Conservation (phyloP, 2,797 vertebrate species). For the Manis pentadactyla region DNA sequence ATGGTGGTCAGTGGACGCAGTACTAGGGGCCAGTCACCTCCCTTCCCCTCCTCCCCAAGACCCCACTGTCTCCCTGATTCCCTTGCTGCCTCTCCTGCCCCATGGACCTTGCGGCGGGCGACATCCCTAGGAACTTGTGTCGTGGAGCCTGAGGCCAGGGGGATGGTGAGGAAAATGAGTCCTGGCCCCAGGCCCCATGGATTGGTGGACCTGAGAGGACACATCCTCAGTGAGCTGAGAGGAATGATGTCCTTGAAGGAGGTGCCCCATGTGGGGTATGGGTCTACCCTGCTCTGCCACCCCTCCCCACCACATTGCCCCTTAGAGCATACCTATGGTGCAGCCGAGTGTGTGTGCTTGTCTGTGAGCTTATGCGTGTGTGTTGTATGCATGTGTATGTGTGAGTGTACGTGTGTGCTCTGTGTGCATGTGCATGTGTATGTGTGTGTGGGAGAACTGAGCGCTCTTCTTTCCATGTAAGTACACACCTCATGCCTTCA, state of each 20-base stretch:
- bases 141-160: not conserved
- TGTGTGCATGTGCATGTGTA: not conserved
- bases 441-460: not conserved
- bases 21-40: rapidly evolving
- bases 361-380: rapidly evolving
- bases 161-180: too few species aligned
- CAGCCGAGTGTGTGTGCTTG: not conserved
- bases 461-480: not conserved
- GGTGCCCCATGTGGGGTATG: rapidly evolving
- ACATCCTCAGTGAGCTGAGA: not conserved
- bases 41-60: not conserved
- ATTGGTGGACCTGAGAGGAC: not conserved
- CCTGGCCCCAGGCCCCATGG: too few species aligned
- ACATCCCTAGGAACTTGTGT: too few species aligned
- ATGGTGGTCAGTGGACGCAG: not conserved
- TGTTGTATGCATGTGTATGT: not conserved
- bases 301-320: too few species aligned
- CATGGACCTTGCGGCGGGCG: too few species aligned
- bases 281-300: not conserved
- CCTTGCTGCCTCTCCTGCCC: not conserved
- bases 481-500: not conserved
- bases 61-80: rapidly evolving
- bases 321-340: not conserved
- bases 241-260: not conserved
- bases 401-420: too few species aligned